A percentile compares a stretch with the other conserved stretches of the same genome.
Conservation (phyloP, 2,888 invertebrate genomes). For the Synergus gifuensis region DNA sequence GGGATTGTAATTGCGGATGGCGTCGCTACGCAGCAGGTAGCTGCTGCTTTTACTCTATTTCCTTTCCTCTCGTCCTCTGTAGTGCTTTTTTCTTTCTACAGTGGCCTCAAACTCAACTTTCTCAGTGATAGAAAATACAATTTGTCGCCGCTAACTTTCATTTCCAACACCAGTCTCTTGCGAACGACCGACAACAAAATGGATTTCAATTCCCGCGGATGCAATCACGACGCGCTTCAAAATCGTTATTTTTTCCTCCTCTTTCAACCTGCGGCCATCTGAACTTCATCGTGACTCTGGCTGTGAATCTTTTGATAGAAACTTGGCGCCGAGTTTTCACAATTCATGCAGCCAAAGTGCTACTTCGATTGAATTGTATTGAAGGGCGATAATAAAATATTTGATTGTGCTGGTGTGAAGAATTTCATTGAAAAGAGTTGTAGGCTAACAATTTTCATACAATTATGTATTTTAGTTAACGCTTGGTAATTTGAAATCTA, state of each 20-base stretch:
- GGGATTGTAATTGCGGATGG: conserved; percentile 74
- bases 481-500: too few species aligned
- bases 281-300: background rate
- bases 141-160: conserved; percentile 71
- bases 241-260: conserved; percentile 51
- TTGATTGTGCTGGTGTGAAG: background rate
- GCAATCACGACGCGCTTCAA: conserved; percentile 56
- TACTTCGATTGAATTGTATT: background rate
- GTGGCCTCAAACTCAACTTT: conserved; percentile 31
- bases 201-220: conserved; percentile 61
- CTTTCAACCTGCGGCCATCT: conserved; percentile 15
- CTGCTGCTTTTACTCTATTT: conserved; percentile 25
- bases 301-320: background rate
- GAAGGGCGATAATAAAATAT: background rate
- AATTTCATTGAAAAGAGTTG: too few species aligned
- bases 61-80: conserved; percentile 38
- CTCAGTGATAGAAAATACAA: conserved; percentile 67
- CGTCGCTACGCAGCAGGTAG: conserved; percentile 59
- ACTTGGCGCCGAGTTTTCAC: background rate
- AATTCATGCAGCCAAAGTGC: background rate
- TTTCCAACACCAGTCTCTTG: conserved; percentile 57
- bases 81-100: conserved; percentile 49
- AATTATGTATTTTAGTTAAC: too few species aligned
- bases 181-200: conserved; percentile 57
- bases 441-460: too few species aligned